Evolutionary conservation across 2,113 vertebrate genomes (phyloP).

Genomic region (Micromys minutus): DNA sequence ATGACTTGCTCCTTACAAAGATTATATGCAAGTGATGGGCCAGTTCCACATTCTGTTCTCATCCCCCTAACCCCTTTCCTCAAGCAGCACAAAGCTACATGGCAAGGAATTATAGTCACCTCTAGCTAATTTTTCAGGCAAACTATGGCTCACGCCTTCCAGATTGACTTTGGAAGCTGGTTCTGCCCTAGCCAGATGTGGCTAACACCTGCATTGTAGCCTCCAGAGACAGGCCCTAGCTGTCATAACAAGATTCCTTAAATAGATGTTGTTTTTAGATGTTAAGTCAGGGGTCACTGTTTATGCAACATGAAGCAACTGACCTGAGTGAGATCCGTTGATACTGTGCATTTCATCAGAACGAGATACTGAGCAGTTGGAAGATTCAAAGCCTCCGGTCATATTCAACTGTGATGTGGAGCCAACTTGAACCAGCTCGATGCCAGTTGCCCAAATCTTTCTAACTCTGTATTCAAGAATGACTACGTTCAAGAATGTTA

Average conservation of each 20-base stretch:
- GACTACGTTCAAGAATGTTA: not conserved
- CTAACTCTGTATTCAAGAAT: not conserved
- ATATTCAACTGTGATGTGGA: not conserved
- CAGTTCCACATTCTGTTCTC: not conserved
- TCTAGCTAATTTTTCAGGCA: not conserved
- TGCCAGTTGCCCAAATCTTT: not conserved
- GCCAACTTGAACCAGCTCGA: not conserved
- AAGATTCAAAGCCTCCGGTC: not conserved
- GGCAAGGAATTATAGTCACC: not conserved
- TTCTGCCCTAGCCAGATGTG: not conserved
- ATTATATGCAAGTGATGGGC: not conserved
- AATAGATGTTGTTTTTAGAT: not conserved
- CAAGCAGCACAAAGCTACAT: not conserved
- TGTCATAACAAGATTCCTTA: not conserved
- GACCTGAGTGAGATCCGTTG: not conserved
- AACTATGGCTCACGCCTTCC: not conserved
- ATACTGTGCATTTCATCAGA: not conserved
- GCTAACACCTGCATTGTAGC: not conserved
- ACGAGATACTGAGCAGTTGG: not conserved
- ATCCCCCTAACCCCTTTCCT: not conserved
- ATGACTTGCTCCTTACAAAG: not conserved
- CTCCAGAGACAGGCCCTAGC: not conserved
- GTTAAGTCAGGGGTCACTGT: not conserved
- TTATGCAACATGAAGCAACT: not conserved
- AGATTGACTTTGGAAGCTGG: not conserved